Conservation (phyloP, 2,113 vertebrate species). For the Psettodes erumei region DNA sequence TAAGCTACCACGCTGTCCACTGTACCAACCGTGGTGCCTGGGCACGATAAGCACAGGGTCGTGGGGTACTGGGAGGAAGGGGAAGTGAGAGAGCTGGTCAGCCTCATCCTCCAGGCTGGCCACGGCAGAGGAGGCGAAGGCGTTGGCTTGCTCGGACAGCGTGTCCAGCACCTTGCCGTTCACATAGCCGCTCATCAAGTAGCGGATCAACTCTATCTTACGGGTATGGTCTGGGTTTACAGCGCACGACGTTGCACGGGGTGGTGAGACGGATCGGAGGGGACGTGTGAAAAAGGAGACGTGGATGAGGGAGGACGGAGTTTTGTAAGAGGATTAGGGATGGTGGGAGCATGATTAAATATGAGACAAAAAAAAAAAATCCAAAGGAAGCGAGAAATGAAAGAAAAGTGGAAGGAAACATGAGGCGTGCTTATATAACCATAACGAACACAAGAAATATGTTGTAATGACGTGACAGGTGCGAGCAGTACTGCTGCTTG, state of each 20-base stretch:
- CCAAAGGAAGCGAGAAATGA: constrained; percentile 70
- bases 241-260: constrained; percentile 6
- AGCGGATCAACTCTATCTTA: constrained; percentile 92
- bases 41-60: constrained; percentile 87
- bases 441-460: constrained; percentile 4
- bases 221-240: constrained; percentile 87
- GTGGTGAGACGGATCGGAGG: constrained; percentile 23
- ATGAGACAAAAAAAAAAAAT: constrained; percentile 45
- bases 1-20: constrained; percentile 29
- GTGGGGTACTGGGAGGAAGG: constrained; percentile 87
- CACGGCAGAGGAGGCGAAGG: constrained; percentile 89
- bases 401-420: constrained; percentile 65
- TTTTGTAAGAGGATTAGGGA: constrained; percentile 57
- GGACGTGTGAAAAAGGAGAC: constrained; percentile 7
- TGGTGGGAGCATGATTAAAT: constrained; percentile 36
- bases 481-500: background rate
- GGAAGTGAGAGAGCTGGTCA: constrained; percentile 89
- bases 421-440: constrained; percentile 75
- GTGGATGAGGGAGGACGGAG: constrained; percentile 45
- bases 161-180: constrained; percentile 89
- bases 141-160: constrained; percentile 90
- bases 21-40: constrained; percentile 92
- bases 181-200: constrained; percentile 92
- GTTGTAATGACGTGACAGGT: constrained; percentile 25
- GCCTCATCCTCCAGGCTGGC: constrained; percentile 90